Percentiles rank a stretch among this genome's conserved stretches.
Evolutionary conservation across 1,140 invertebrate genomes (phyloP).

Genomic region (Neuroterus valhalla): DNA sequence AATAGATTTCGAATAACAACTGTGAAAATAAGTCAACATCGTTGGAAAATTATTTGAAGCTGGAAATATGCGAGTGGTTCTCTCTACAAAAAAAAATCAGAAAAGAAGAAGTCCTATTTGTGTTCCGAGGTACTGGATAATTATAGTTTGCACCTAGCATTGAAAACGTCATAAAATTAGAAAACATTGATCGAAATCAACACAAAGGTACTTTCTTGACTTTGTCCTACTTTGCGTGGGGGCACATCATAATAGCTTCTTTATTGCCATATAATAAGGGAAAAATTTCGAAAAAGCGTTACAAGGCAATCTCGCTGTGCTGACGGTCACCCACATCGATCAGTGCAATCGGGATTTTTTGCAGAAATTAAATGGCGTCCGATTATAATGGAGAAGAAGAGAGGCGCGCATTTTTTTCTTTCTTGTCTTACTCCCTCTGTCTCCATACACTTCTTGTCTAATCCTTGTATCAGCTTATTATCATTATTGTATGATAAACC

Average conservation of each 20-base stretch:
- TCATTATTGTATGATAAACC: constrained; percentile 63
- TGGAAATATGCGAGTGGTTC: no score
- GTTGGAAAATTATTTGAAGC: no score
- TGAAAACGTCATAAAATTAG: neutral
- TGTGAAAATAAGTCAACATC: no score
- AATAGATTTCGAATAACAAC: neutral
- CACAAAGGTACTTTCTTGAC: neutral
- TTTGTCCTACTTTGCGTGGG: constrained; percentile 9
- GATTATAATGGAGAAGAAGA: constrained; percentile 44
- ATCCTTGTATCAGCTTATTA: constrained; percentile 55
- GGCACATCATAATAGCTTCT: neutral
- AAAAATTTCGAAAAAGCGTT: neutral
- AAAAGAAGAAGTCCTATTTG: no score
- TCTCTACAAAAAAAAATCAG: no score
- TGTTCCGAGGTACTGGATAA: no score
- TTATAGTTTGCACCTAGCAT: no score
- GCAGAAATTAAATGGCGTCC: constrained; percentile 50
- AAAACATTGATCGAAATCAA: neutral
- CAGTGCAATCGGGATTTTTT: constrained; percentile 40
- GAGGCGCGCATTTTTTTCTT: constrained; percentile 6
- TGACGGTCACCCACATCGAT: constrained; percentile 12
- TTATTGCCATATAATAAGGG: constrained; percentile 16
- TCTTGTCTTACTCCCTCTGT: neutral
- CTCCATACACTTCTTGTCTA: constrained; percentile 26
- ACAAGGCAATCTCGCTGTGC: neutral